A percentile compares a stretch with the other conserved stretches of the same genome.
Conservation (phyloP, 2,888 invertebrate species). For the Heliconius ismenius region DNA sequence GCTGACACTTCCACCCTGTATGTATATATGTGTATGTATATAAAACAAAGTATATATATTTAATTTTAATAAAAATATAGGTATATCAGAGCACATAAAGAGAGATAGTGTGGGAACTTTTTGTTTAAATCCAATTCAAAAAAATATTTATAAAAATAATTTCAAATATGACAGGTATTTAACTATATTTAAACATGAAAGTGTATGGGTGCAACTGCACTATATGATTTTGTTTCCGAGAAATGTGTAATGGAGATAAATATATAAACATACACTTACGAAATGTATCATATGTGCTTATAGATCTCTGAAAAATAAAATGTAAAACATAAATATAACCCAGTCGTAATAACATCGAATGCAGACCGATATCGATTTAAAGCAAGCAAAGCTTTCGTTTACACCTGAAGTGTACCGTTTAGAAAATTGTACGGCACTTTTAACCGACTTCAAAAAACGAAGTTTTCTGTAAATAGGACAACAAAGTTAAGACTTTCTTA, state of each 20-base stretch:
- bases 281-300: neutral
- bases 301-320: neutral
- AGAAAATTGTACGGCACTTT: neutral
- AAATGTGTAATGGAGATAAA: neutral
- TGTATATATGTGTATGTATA: too few relatives aligned
- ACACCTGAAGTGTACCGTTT: slow-evolving; percentile 10
- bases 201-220: neutral
- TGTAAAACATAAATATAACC: neutral
- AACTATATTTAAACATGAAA: neutral
- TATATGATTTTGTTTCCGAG: neutral
- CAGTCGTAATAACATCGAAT: neutral
- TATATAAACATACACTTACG: neutral
- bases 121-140: too few relatives aligned
- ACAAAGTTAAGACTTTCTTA: too few relatives aligned
- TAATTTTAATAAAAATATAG: too few relatives aligned
- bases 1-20: too few relatives aligned
- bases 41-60: too few relatives aligned
- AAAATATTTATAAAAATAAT: too few relatives aligned
- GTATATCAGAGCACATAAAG: too few relatives aligned
- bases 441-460: too few relatives aligned
- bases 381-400: neutral
- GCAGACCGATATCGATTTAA: slow-evolving; percentile 5
- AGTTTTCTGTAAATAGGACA: too few relatives aligned
- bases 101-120: too few relatives aligned
- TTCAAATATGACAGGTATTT: too few relatives aligned